Evolutionary conservation across 2,888 invertebrate species (phyloP), one percentile per base, ranked within the genome.

Genomic region (Steinernema hermaphroditum): DNA sequence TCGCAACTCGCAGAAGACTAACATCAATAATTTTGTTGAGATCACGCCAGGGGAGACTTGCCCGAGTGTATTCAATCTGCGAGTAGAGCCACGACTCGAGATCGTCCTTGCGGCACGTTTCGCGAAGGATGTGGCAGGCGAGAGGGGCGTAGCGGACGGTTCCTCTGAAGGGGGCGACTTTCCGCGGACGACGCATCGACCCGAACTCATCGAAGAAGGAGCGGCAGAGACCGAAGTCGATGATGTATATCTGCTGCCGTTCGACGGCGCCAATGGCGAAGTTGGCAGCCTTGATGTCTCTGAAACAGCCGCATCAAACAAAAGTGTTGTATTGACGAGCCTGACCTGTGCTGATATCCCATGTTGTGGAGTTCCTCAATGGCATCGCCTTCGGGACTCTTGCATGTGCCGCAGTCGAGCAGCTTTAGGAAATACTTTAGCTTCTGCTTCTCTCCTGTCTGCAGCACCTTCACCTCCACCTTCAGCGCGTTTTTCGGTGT

Each of bases 191-290:
- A 1, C 78, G 72, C 4, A 74, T 44, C 62, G 44, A 24, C 6
- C 72, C 74, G 12, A 75, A 43, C 22, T 54, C 57, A 54, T 78
- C 78, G 43, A 72, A 16, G 68, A 71, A 74, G 27, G 69, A 54
- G 22, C 79, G 54, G 46, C 72, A 75, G 77, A 83, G 78, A 16
- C 83, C 83, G 70, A 83, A 83, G 71, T 83, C 83, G 37, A 83
- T 69, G 71, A 83, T 71, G 41, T 76, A 76, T 0, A 83, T 68
- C 54, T 74, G 68, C 2, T 76, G 76, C 12, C 76, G 70, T 68
- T 77, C 72, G 9, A 69, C 70, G 14, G 70, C 43, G 16, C 76
- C 77, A 16, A 81, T 69, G 9, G 81, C 79, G 50, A 78, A 80
- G 69, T 83, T 83, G 32, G 74, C 78, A 12, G 73, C 74, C 9